Evolutionary conservation across 2,797 vertebrate genomes (phyloP).

Genomic region (Garrulus glandarius): DNA sequence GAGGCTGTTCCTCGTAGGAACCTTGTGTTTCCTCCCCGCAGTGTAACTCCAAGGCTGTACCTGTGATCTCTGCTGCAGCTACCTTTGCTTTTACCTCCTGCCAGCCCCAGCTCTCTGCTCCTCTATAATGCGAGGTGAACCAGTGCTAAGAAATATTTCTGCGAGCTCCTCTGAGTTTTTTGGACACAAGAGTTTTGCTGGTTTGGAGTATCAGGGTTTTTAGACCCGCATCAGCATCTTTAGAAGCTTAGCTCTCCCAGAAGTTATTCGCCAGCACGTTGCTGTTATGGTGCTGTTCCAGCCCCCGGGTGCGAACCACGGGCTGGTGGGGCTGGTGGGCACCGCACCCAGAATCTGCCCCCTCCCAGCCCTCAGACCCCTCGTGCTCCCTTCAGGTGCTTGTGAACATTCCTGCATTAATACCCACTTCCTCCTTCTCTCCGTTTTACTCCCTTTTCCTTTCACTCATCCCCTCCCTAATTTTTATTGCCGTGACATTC

Average conservation of each 20-base stretch:
- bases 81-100: not conserved
- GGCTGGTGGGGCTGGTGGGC: not conserved
- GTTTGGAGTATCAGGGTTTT: not conserved
- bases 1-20: accelerated
- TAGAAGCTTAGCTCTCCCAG: accelerated
- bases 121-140: not conserved
- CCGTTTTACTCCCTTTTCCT: not conserved
- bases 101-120: not conserved
- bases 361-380: not conserved
- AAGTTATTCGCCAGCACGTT: not conserved
- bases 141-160: not conserved
- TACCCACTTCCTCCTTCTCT: not conserved
- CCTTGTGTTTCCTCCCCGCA: accelerated
- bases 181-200: accelerated
- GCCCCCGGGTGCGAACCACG: accelerated
- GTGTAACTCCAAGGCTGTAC: not conserved
- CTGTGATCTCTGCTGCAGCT: not conserved
- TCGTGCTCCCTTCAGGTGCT: accelerated
- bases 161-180: not conserved
- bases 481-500: not conserved
- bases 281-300: accelerated
- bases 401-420: not conserved
- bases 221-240: not conserved
- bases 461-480: not conserved
- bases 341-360: accelerated